phyloP scores from a whole-genome alignment of 1,140 invertebrate species.

The Oncopodura yosiiana region DNA sequence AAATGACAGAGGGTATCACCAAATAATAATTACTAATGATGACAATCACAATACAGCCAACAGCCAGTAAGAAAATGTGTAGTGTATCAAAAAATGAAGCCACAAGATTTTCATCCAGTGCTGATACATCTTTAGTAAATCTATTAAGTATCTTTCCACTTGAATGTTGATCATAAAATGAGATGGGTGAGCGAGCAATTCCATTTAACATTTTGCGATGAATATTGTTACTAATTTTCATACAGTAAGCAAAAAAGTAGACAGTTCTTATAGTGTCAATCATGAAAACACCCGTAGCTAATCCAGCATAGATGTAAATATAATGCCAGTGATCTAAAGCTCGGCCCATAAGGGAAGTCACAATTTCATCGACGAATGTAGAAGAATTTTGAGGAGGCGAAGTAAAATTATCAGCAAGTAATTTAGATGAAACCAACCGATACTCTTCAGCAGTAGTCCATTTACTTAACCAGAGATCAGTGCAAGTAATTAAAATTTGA shows the following conservation, averaged over 20 bases:
- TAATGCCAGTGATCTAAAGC: constrained; percentile 9
- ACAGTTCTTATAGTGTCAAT: constrained; percentile 39
- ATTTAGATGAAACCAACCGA: too few species aligned
- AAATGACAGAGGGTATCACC: constrained; percentile 45
- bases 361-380: too few species aligned
- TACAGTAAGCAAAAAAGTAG: constrained; percentile 65
- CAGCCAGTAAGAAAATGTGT: background rate
- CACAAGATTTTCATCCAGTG: constrained; percentile 51
- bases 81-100: constrained; percentile 40
- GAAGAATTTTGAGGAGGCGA: too few species aligned
- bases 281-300: background rate
- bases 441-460: background rate
- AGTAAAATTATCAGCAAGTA: too few species aligned
- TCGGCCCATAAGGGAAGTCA: too few species aligned
- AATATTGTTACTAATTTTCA: constrained; percentile 62
- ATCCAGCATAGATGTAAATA: constrained; percentile 8
- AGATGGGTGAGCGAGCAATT: constrained; percentile 68
- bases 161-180: constrained; percentile 80
- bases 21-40: constrained; percentile 50
- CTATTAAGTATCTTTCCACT: constrained; percentile 41
- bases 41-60: constrained; percentile 36
- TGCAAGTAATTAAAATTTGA: constrained; percentile 1
- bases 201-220: constrained; percentile 67
- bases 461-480: constrained; percentile 13
- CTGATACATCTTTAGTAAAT: constrained; percentile 40